Evolutionary conservation across 2,797 vertebrate genomes (phyloP).

Genomic region (Echeneis naucrates): DNA sequence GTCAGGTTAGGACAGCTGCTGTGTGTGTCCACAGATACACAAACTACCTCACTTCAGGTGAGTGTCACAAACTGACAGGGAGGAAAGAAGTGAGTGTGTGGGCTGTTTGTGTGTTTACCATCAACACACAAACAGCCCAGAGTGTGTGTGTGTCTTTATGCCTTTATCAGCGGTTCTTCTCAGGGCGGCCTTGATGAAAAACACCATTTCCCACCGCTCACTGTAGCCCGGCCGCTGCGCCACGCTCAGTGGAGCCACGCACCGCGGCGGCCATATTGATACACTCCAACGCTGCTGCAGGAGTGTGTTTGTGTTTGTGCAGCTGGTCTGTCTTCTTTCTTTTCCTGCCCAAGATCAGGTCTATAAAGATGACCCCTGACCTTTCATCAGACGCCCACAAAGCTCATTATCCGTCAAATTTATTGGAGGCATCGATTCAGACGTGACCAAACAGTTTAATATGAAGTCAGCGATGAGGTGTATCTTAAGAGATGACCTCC

Average conservation of each 20-base stretch:
- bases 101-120: constrained; percentile 22
- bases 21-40: neutral
- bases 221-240: constrained; percentile 55
- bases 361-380: constrained; percentile 16
- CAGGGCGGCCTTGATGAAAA: constrained; percentile 62
- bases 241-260: constrained; percentile 51
- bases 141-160: too few relatives aligned
- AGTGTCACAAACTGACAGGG: constrained; percentile 5
- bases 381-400: neutral
- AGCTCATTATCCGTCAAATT: neutral
- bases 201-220: constrained; percentile 63
- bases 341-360: too few relatives aligned
- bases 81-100: constrained; percentile 2
- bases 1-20: constrained; percentile 15
- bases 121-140: neutral
- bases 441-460: neutral
- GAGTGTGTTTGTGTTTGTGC: constrained; percentile 18
- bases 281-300: constrained; percentile 30
- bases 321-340: neutral
- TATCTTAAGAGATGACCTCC: too few relatives aligned
- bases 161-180: constrained; percentile 56
- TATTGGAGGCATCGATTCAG: neutral
- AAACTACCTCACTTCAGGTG: neutral
- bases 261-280: constrained; percentile 48
- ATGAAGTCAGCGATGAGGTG: too few relatives aligned